Base-by-base conservation (phyloP, 2,888 invertebrate genomes). In the Leptinotarsa tumamoca region DNA sequence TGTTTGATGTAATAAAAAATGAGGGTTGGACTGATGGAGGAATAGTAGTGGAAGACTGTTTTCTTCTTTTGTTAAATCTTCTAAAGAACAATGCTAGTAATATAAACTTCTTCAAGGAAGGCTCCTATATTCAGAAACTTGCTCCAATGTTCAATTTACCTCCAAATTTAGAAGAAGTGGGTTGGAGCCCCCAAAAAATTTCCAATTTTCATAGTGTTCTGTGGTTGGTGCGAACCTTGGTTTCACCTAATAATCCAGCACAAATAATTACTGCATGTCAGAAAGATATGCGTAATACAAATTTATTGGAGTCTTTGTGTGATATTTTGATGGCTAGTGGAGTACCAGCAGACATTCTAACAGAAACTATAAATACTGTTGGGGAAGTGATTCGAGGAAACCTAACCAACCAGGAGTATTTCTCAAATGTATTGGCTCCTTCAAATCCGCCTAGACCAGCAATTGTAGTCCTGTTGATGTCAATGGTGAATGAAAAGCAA, bases 401-500 rank as follows among this genome's bases (percentile, higher is more conserved):
- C 86, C 91, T 93, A 50, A 92, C 91, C 15, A 99, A 98, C 88
- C 99, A 99, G 89, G 96, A 97, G 83, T 96, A 94, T 85, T 93
- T 99, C 82, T 94, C 96, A 0, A 92, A 93, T 70, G 96, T 98
- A 3, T 93, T 95, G 91, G 98, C 98, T 18, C 98, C 98, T 0
- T 96, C 96, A 1, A 95, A 93, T 82, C 98, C 98, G 5, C 98
- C 98, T 3, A 92, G 98, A 73, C 96, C 98, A 0, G 97, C 97
- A 0, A 94, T 99, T 71, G 96, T 99, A 0, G 96, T 99, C 63
- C 90, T 99, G 10, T 89, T 99, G 13, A 97, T 98, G 96, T 98
- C 98, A 0, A 98, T 99, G 98, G 97, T 98, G 7, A 98, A 98
- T 87, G 99, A 99, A 87, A 98, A 98, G 85, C 99, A 99, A 87